These are phyloP conservation scores for Crossaster papposus DNA, from an alignment of 53 echinoderm and acorn worm genomes.

Conservation along the genomic window DNA sequence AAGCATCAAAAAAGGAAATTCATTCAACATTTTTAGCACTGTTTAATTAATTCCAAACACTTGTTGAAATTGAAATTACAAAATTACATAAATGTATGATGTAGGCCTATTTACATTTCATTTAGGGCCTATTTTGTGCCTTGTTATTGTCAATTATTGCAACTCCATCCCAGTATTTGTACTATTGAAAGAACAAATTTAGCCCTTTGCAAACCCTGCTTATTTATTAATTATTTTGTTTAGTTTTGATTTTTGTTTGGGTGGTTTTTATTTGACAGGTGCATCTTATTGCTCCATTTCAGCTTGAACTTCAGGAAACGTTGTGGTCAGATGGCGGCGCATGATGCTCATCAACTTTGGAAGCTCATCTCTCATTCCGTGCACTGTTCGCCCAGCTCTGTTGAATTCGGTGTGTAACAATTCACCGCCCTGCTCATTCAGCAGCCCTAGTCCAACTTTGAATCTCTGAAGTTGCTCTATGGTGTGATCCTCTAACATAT, in stretches of 20 bases:
- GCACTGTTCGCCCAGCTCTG: conserved; percentile 26
- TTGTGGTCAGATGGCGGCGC: conserved; percentile 24
- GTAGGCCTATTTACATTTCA: too few relatives aligned
- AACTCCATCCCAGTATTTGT: too few relatives aligned
- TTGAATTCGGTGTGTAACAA: conserved; percentile 58
- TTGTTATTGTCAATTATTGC: too few relatives aligned
- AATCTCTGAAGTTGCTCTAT: conserved; percentile 29
- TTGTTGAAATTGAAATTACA: too few relatives aligned
- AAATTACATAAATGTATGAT: too few relatives aligned
- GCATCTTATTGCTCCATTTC: not conserved
- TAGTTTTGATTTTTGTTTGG: not conserved
- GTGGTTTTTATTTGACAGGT: not conserved
- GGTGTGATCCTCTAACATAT: conserved; percentile 48
- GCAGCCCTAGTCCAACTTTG: conserved; percentile 36
- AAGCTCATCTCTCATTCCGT: conserved; percentile 36
- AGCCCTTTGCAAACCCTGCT: too few relatives aligned
- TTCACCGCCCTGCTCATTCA: conserved; percentile 65
- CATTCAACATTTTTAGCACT: too few relatives aligned
- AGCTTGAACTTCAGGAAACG: conserved; percentile 23
- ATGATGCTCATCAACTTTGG: conserved; percentile 19
- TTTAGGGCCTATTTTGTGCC: too few relatives aligned
- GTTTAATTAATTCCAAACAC: too few relatives aligned
- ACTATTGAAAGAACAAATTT: too few relatives aligned
- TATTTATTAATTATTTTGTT: not conserved
- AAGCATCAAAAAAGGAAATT: too few relatives aligned